These are phyloP conservation scores for Rhinogobio ventralis DNA, from an alignment of 2,797 vertebrate species.

Conservation along the genomic window DNA sequence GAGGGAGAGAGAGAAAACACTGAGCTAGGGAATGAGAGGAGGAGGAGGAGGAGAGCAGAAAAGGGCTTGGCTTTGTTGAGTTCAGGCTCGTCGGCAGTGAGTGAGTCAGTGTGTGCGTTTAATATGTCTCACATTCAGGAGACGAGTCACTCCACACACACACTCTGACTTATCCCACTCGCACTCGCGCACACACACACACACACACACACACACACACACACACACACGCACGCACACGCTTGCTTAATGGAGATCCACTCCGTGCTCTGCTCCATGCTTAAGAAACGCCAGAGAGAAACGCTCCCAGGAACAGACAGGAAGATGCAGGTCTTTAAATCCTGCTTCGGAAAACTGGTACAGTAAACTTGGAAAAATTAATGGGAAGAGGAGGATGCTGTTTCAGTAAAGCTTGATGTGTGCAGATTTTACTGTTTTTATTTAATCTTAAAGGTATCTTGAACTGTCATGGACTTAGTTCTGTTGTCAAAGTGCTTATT, in stretches of 20 bases:
- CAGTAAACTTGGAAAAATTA: slow-evolving; percentile 4
- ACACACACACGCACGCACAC: slow-evolving; percentile 45
- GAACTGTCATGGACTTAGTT: not conserved
- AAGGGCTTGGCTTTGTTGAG: slow-evolving; percentile 53
- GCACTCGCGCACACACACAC: slow-evolving; percentile 34
- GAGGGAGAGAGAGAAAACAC: slow-evolving; percentile 21
- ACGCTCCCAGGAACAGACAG: slow-evolving; percentile 17
- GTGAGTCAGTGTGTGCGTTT: slow-evolving; percentile 54
- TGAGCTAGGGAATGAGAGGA: slow-evolving; percentile 29
- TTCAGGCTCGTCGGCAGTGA: slow-evolving; percentile 54
- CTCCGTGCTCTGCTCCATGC: slow-evolving; percentile 27
- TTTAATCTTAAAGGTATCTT: not conserved
- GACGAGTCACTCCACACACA: slow-evolving; percentile 39
- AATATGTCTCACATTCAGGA: slow-evolving; percentile 56
- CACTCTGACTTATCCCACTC: slow-evolving; percentile 14
- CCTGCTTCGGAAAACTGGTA: slow-evolving; percentile 66
- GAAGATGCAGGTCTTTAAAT: slow-evolving; percentile 65
- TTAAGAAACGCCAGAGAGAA: slow-evolving; percentile 16
- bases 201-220: slow-evolving; percentile 50
- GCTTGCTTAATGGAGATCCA: slow-evolving; percentile 56
- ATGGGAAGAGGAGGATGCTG: not conserved
- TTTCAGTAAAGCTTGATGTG: not conserved
- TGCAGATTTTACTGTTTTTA: not conserved
- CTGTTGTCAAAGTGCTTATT: not conserved
- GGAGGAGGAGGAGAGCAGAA: slow-evolving; percentile 32